Evolutionary conservation across 1,140 invertebrate genomes (phyloP).

Genomic region (Megalopta genalis): DNA sequence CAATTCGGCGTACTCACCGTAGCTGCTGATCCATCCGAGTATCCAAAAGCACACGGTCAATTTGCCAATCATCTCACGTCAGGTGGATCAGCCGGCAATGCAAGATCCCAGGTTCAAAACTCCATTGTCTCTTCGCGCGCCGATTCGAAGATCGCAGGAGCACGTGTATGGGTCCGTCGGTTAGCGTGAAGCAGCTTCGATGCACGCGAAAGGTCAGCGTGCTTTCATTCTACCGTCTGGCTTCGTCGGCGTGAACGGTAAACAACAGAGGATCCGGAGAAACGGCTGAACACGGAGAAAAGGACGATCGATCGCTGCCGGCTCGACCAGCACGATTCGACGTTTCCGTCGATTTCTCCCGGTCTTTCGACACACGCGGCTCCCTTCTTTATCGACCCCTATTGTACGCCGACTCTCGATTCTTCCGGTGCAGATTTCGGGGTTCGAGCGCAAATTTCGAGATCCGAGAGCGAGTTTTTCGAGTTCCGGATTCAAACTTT

Average conservation of each 20-base stretch:
- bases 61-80: slow-evolving; percentile 77
- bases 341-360: slow-evolving; percentile 7
- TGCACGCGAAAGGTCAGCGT: slow-evolving; percentile 17
- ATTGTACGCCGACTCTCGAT: too few species aligned
- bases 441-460: too few species aligned
- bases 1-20: slow-evolving; percentile 65
- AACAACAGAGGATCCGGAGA: not conserved
- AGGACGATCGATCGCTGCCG: not conserved
- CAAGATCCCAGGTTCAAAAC: slow-evolving; percentile 60
- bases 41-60: slow-evolving; percentile 72
- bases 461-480: too few species aligned
- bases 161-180: not conserved
- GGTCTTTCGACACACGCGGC: not conserved
- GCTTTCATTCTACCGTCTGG: slow-evolving; percentile 17
- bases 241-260: not conserved
- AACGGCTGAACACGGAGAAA: not conserved
- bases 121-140: slow-evolving; percentile 51
- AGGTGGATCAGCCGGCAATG: slow-evolving; percentile 54
- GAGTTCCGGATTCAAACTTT: too few species aligned
- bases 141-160: slow-evolving; percentile 27
- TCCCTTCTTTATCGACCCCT: not conserved
- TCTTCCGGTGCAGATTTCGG: too few species aligned
- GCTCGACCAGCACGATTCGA: not conserved
- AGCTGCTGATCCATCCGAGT: slow-evolving; percentile 69
- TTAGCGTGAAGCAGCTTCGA: not conserved